Evolutionary conservation across 2,888 invertebrate genomes (phyloP), one percentile per base, ranked within the genome.

Genomic region (Agriopis marginaria): DNA sequence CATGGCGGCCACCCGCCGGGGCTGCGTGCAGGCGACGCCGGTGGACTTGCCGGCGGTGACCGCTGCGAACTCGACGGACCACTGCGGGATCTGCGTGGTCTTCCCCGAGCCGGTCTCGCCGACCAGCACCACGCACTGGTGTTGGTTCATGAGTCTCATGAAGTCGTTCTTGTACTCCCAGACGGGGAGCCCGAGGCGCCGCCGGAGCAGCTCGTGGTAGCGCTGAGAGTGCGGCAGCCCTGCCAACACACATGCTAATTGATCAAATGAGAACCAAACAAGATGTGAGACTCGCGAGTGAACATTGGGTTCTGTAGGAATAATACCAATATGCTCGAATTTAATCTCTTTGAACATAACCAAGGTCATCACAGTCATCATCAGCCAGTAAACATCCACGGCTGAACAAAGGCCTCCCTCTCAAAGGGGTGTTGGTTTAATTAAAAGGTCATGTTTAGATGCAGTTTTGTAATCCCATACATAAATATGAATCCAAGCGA

Each of bases 81-180:
- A 94, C 71, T 94, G 99, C 0, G 99, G 99, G 82, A 99, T 99
- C 94, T 99, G 99, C 11, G 99, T 99, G 0, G 99, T 99, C 94
- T 99, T 99, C 0, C 99, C 99, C 2, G 99, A 99, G n/a, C 99
- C 99, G 0, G 99, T 99, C 88, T 99, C 99, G 79, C 99, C 99
- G 5, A 99, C 99, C 0, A 99, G 94, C 1, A 99, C 99, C 40
- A 99, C 98, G 75, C 98, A 98, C 85, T 99, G 99, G 89, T 99
- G 97, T 66, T 97, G 97, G 74, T 96, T 96, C n/a, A 99, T 94
- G 50, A 98, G 95, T 79, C 99, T 96, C 97, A 99, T 98, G 89
- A 99, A 99, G 90, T 99, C 99, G 1, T 97, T 96, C 82, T 98
- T 97, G 91, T 99, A 99, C 86, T 99, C 99, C 96, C 99, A 99